Base-by-base conservation (phyloP, 2,888 invertebrate genomes). In the Dynastes hyllus region DNA sequence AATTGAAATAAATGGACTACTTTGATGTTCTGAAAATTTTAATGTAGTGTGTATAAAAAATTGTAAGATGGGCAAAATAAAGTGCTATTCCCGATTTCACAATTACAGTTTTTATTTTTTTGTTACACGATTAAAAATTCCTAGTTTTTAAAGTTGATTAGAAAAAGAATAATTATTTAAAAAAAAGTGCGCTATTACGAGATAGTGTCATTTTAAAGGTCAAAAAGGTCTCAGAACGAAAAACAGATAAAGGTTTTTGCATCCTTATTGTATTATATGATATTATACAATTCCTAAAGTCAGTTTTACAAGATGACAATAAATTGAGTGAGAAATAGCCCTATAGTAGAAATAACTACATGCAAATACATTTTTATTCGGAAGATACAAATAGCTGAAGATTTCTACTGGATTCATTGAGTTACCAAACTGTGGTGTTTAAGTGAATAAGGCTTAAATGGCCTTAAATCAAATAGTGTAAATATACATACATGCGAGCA, bases 1-100 rank as follows among this genome's bases (percentile, higher is more conserved):
- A 92, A 91, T 67, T 5, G 27, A 8, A 11, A 45, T 11, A 45
- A 1, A 8, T 8, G 2, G 11, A 8, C 2, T 8, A 8, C 8
- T 2, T 45, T 37, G 32, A 37, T 37, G 32, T 45, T 45, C 11
- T 45, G 11, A 11, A 45, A 8, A 0, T 45, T 45, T 1, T 45
- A 45, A 40, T 45, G 8, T 11, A 45, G 45, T 11, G 3, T 5
- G 6, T 37, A 37, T 6, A 37, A 5, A 5, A 37, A 45, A 45
- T 45, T 45, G 45, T 55, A 22, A 55, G n/a, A 55, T 55, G 2
- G 55, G 1, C 11, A 55, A 55, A 16, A 22, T 55, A 55, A 8
- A 45, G 32, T 32, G 32, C 4, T 11, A 45, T 45, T 45, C 45
- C 9, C 8, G 11, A 32, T 32, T 45, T 45, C 9, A 45, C 45